phyloP scores from a whole-genome alignment of 23 tunicate species.

The Corella eumyota region DNA sequence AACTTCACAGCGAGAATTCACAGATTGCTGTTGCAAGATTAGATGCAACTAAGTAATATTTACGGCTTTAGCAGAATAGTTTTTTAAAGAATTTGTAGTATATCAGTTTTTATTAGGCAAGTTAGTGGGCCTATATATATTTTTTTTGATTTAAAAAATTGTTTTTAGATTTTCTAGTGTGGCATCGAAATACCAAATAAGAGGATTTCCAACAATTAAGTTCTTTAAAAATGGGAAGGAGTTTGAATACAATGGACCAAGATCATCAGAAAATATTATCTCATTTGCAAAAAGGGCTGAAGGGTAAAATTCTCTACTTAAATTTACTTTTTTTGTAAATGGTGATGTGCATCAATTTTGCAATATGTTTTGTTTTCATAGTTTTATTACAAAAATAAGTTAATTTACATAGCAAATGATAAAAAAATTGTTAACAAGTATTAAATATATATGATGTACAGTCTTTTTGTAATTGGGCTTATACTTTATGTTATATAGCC shows the following conservation, averaged over 20 bases:
- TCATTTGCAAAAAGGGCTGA: conserved; percentile 42
- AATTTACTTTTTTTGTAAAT: background rate
- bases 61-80: background rate
- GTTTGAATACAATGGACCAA: conserved; percentile 65
- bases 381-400: too few species aligned
- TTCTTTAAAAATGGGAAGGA: conserved; percentile 35
- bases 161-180: conserved; percentile 21
- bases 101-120: too few species aligned
- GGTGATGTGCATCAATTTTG: background rate
- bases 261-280: conserved; percentile 38
- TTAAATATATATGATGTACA: too few species aligned
- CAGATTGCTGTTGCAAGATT: conserved; percentile 59
- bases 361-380: background rate
- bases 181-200: conserved; percentile 28
- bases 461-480: too few species aligned
- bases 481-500: too few species aligned
- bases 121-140: too few species aligned
- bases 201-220: conserved; percentile 85
- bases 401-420: too few species aligned
- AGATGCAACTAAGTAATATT: conserved; percentile 63
- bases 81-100: background rate
- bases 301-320: conserved; percentile 13
- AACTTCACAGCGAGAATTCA: conserved; percentile 15
- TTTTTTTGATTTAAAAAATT: background rate
- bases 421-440: too few species aligned